Base-by-base conservation (phyloP, 2,888 invertebrate genomes). In the Hyles lineata region DNA sequence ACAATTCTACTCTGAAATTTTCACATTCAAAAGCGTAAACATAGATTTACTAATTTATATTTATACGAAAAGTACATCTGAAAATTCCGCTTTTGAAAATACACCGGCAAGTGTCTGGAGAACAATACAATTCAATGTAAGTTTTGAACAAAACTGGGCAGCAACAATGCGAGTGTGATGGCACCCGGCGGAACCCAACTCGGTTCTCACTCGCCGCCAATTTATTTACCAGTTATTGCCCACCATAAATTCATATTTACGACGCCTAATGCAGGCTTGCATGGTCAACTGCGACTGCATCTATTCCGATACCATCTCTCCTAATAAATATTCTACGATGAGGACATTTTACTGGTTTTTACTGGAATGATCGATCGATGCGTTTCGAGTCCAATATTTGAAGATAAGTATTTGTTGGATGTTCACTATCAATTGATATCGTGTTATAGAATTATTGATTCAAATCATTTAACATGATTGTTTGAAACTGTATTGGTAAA, bases 221-320 rank as follows among this genome's bases (percentile, higher is more conserved):
- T 72, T 67, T 72, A 72, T 72, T 72, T 58, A 58, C 58, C 82
- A 80, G 85, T 86, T 89, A 90, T 89, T 87, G 88, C 82, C 76
- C 76, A 76, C 79, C 85, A 88, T 92, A 91, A 92, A 91, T 92
- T 89, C 80, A 85, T 88, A 90, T 92, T 92, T 92, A 91, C 86
- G 89, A 86, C 81, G 81, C 77, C 83, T 92, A 91, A 92, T 91
- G 87, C 89, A 85, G 81, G 88, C 84, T 84, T 82, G 82, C 76
- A 77, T 80, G 83, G 84, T 83, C 86, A 85, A 77, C 83, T 78
- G 81, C 76, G 75, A 83, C 81, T 86, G 86, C 86, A 86, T 86
- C 87, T 84, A 86, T 80, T 73, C 71, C 75, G 84, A 85, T 88
- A 79, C 67, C 79, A 85, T 87, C 83, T 79, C 74, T 79, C 77